Base-by-base conservation (phyloP, 2,797 vertebrate genomes). In the Rhabdomys pumilio region DNA sequence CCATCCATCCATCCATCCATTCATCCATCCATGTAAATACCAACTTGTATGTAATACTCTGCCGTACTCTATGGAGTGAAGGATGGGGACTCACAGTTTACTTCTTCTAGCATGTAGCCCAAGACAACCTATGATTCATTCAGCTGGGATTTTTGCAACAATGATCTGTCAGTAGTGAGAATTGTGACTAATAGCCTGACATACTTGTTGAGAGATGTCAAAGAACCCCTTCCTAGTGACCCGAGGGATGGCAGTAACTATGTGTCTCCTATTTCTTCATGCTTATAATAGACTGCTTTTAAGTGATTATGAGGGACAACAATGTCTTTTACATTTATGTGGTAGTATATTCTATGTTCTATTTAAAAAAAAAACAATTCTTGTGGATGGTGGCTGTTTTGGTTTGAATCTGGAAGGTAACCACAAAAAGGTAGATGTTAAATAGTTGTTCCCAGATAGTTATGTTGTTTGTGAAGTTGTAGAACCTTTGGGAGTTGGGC, bases 221-320 rank as follows among this genome's bases (percentile, higher is more conserved):
- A 31, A 93, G 55, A 76, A 34, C 44, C 29, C 31, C 9, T 75
- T 92, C 26, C 29, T 12, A 85, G 50, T 47, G 69, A 63, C 17
- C 63, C 13, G 20, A 22, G 44, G 69, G 69, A 53, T 72, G 41
- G 38, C n/a, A 50, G 34, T 76, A 92, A 29, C 55, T 91, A 86
- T 85, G 2, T 29, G 8, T 29, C 34, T 88, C 19, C 26, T 31
- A 14, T 47, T 53, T 81, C 38, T 83, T 86, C 8, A 61, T 2
- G 80, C 1, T 67, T 93, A 8, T 83, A 76, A 15, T 14, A 69
- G 91, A 81, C n/a, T 96, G 50, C 92, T 87, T 92, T 87, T 84
- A 94, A 94, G 31, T 59, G 76, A n/a, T n/a, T 57, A 10, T 77
- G 57, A n/a, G 80, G 31, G 63, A 88, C 72, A 89, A 34, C 44